Base-by-base conservation (phyloP, 2,113 vertebrate species). In the Micronycteris hirsuta region DNA sequence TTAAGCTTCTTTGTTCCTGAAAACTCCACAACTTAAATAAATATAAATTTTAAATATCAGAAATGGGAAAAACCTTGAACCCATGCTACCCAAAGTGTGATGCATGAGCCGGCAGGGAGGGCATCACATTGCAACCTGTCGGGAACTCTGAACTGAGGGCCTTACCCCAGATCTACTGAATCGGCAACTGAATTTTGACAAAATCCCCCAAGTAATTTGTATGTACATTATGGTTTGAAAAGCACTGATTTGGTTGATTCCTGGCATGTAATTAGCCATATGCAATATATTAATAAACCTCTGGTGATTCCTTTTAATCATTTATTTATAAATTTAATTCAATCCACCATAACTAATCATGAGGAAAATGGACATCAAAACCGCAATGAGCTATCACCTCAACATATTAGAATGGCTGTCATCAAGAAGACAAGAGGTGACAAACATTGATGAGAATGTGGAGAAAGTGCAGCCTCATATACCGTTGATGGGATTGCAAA, bases 141-240 rank as follows among this genome's bases (percentile, higher is more conserved):
- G 68, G 43, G 11, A 26, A 41, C 4, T 31, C 0, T 47, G 38
- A 93, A 49, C 5, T 49, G 6, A 80, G 3, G 12, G 1, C 11
- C 31, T 71, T 8, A 28, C 6, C 4, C 3, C 11, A 33, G 6
- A 68, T 24, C 26, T 76, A 67, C 58, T 67, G 16, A 86, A 31
- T 68, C 33, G n/a, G 68, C 91, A 67, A 36, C 22, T 68, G 26
- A 91, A 85, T 74, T 89, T 52, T 87, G 47, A 78, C 38, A 68
- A 94, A 95, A 54, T 56, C 19, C 4, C n/a, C 3, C 61, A 73
- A 7, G 5, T 43, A 16, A 15, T 84, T 49, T 76, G 31, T 19
- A 36, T 58, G 7, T 13, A 65, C 36, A 52, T 65, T 65, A 52
- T 3, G 83, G 33, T 14, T 73, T 96, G 22, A 54, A n/a, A 80